Evolutionary conservation across 2,888 invertebrate species (phyloP), one percentile per base, ranked within the genome.

Genomic region (Andricus quercusramuli): DNA sequence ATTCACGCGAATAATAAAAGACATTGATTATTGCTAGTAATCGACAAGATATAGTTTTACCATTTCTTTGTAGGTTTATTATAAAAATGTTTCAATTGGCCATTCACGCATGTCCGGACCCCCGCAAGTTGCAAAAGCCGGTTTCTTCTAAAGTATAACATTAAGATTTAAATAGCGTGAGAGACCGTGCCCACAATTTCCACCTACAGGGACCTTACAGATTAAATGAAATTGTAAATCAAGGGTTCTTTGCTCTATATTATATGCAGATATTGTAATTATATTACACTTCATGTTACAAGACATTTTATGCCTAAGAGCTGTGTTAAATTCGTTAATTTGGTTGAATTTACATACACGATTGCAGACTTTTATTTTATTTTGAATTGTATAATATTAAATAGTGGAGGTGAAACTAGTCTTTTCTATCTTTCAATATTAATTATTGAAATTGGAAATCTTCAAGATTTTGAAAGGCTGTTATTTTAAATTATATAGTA

Each of bases 131-230:
- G 17, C 62, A 29, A 25, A 62, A 62, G 62, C 2, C 22, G 15
- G 22, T 62, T 62, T 13, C 62, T 25, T 22, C 15, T 62, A 62
- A 22, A 62, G 62, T 62, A 13, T 62, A 62, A 25, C 62, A 62
- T 62, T 62, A 62, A 62, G 22, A 62, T 25, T 62, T 25, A 62
- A 62, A 62, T 62, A 62, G 62, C 62, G 62, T 62, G 62, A 62
- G 62, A 62, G 62, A 62, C 17, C 62, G 25, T 62, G 62, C 62
- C 22, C 15, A 62, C 62, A 62, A 6, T 62, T 29, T 25, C 62
- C 62, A 25, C 62, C 62, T 62, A 62, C 62, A 17, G 22, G 25
- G 17, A 62, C 25, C 22, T 62, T 29, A 62, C 25, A 25, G 25
- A 29, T 25, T 62, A 29, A 62, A 25, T 25, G 17, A 62, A 62